Base-by-base conservation (phyloP, 2,797 vertebrate genomes). In the Oreortyx pictus region DNA sequence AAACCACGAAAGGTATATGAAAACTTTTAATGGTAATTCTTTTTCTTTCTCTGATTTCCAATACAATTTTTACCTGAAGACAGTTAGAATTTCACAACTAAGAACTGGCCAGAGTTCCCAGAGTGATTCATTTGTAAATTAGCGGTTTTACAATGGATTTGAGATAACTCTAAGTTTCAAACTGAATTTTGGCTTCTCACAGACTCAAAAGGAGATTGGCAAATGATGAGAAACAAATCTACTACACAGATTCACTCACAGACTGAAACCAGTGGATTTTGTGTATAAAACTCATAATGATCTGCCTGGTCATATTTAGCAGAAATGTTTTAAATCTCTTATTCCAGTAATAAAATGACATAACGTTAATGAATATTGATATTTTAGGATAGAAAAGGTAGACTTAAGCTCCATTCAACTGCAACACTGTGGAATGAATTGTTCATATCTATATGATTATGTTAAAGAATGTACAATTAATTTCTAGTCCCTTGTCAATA, bases 171-270 rank as follows among this genome's bases (percentile, higher is more conserved):
- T 68, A 44, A 85, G 75, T 90, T 95, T 95, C 88, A 72, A 94
- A 90, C 70, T 95, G 95, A 94, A 75, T 89, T 94, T 88, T 94
- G 76, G 17, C 92, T 94, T 94, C 90, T 94, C 1, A 7, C 29
- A 93, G 43, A 93, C 84, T 95, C 88, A 96, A 80, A 96, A 92
- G 31, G 84, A 90, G 88, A 92, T 83, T 35, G 39, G 79, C 86
- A 60, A 89, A 46, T 35, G 61, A 81, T 94, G 95, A 93, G 95
- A 95, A 96, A 74, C 24, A 87, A 94, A 82, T 77, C 81, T 70
- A 50, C 59, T 46, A 49, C 49, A 62, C 22, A 65, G 68, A 80
- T 80, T 94, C 90, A 92, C 82, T 88, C 76, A 85, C 37, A 75
- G 54, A 74, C 59, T 82, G 72, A 94, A 95, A 93, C 65, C 33